A percentile compares a stretch with the other conserved stretches of the same genome.
Conservation (phyloP, 35 echinoderm and acorn worm genomes). For the Strongylocentrotus purpuratus region DNA sequence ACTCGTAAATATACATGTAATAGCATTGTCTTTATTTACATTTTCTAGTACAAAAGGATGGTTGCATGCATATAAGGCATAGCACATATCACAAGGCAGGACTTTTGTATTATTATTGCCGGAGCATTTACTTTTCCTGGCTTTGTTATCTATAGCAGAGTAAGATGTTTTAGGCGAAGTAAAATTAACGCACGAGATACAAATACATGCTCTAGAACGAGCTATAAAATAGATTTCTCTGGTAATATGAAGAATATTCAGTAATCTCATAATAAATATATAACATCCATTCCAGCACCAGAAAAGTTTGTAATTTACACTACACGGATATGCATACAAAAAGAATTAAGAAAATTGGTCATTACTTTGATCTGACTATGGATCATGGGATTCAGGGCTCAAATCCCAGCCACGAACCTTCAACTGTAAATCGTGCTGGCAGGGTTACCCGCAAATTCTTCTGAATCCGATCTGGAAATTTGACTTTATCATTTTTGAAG, state of each 20-base stretch:
- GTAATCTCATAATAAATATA: conserved; percentile 5
- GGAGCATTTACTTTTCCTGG: background rate
- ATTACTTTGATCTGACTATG: too few species aligned
- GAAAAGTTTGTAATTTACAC: background rate
- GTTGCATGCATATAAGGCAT: background rate
- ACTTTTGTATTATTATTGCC: background rate
- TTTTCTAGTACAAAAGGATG: background rate
- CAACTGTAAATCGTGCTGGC: too few species aligned
- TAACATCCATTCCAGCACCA: background rate
- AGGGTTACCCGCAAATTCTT: too few species aligned
- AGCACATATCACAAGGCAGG: background rate
- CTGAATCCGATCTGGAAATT: too few species aligned
- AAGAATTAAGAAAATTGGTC: too few species aligned
- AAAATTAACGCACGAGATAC: background rate
- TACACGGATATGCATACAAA: background rate
- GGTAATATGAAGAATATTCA: conserved; percentile 1
- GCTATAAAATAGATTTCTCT: background rate
- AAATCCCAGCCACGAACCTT: too few species aligned
- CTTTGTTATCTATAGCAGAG: background rate
- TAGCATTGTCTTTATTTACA: background rate
- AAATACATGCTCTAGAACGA: background rate
- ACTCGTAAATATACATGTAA: background rate
- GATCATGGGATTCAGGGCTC: too few species aligned
- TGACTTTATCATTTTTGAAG: too few species aligned
- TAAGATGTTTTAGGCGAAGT: background rate